These are phyloP conservation scores for Drosophila tristis DNA, from an alignment of 1,140 invertebrate species.

Conservation along the genomic window DNA sequence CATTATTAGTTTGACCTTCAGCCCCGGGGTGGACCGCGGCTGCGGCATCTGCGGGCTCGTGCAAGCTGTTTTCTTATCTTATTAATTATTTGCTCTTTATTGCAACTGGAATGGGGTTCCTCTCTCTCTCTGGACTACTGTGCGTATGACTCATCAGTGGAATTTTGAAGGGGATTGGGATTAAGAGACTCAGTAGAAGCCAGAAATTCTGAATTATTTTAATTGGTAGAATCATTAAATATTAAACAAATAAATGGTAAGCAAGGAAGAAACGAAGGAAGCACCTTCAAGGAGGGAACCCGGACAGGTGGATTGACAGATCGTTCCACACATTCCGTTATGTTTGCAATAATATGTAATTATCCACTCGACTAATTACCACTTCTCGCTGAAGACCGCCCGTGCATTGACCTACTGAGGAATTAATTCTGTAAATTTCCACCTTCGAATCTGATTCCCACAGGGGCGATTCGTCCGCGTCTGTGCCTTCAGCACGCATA, in stretches of 20 bases:
- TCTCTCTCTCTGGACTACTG: conserved; percentile 51
- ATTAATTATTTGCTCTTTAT: conserved; percentile 71
- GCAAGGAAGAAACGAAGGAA: not conserved
- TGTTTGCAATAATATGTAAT: conserved; percentile 9
- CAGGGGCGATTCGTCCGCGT: conserved; percentile 8
- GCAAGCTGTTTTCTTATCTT: conserved; percentile 67
- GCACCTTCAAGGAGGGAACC: not conserved
- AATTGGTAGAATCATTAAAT: not conserved
- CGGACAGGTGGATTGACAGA: not conserved
- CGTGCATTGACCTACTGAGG: conserved; percentile 57
- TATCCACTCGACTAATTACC: conserved; percentile 31
- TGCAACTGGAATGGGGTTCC: conserved; percentile 1
- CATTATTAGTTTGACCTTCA: conserved; percentile 82
- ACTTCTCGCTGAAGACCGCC: conserved; percentile 33
- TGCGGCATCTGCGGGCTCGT: conserved; percentile 14
- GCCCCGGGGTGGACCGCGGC: conserved; percentile 45
- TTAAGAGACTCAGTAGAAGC: not conserved
- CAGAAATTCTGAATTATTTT: not conserved
- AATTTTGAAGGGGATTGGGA: not conserved
- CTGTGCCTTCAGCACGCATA: conserved; percentile 42
- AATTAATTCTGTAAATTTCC: not conserved
- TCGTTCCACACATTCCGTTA: conserved; percentile 30
- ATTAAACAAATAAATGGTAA: not conserved
- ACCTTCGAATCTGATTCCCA: conserved; percentile 44
- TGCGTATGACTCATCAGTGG: conserved; percentile 58